Conservation (phyloP, 1,140 invertebrate genomes). For the Laupala kohalensis region DNA sequence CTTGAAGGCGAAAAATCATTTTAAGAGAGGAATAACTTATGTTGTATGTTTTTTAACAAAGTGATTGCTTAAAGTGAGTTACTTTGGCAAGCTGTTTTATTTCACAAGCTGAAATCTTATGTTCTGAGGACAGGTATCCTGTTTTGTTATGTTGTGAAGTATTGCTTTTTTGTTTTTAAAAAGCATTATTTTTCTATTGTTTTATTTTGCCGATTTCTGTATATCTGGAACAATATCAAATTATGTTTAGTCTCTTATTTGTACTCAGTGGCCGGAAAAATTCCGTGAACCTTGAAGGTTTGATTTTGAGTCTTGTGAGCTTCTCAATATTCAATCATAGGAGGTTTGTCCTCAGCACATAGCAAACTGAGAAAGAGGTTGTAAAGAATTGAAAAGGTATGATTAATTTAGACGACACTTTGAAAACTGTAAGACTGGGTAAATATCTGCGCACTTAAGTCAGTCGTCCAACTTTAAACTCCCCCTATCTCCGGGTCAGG, state of each 20-base stretch:
- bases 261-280: background rate
- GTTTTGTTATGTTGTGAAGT: background rate
- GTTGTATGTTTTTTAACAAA: background rate
- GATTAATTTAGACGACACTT: background rate
- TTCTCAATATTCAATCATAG: slow-evolving; percentile 12
- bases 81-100: background rate
- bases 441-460: background rate
- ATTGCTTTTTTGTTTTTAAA: background rate
- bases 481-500: slow-evolving; percentile 12
- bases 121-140: background rate
- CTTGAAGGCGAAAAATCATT: background rate
- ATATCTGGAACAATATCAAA: background rate
- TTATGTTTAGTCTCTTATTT: background rate
- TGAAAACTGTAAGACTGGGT: background rate
- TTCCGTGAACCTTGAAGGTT: slow-evolving; percentile 1
- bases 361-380: slow-evolving; percentile 14
- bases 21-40: background rate
- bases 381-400: background rate
- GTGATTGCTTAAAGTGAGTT: background rate
- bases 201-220: background rate
- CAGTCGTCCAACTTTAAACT: slow-evolving; percentile 2
- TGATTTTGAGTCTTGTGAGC: slow-evolving; percentile 16
- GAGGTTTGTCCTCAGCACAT: slow-evolving; percentile 15
- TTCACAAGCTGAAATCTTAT: background rate
- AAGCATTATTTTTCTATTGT: background rate